These are phyloP conservation scores for Cataglyphis albicans DNA, from an alignment of 2,888 invertebrate species.

Conservation along the genomic window DNA sequence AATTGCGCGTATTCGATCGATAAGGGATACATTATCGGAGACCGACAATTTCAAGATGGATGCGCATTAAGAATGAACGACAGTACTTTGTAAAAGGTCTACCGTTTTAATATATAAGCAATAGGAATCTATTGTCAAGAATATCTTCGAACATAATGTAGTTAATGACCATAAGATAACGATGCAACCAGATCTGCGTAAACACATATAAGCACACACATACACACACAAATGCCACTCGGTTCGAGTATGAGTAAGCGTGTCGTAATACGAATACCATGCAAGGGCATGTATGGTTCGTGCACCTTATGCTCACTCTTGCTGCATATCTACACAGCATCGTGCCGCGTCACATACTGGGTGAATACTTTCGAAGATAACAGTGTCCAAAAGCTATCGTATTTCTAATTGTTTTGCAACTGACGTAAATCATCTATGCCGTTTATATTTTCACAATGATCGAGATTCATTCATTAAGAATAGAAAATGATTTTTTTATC, in stretches of 20 bases:
- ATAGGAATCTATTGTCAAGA: constrained; percentile 74
- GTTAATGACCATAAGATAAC: constrained; percentile 72
- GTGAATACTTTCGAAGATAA: constrained; percentile 69
- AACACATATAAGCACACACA: background rate
- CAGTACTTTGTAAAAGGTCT: constrained; percentile 58
- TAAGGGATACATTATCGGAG: constrained; percentile 22
- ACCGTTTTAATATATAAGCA: constrained; percentile 70
- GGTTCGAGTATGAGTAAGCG: constrained; percentile 29
- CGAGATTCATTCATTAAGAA: background rate
- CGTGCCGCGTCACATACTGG: constrained; percentile 71
- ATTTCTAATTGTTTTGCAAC: constrained; percentile 26
- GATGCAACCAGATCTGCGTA: constrained; percentile 54
- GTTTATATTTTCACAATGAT: background rate
- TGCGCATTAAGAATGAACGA: constrained; percentile 51
- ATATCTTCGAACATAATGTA: constrained; percentile 73
- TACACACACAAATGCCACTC: constrained; percentile 29
- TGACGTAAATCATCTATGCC: background rate
- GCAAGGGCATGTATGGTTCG: constrained; percentile 76
- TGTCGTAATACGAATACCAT: constrained; percentile 73
- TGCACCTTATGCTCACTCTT: constrained; percentile 76
- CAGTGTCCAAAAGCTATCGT: constrained; percentile 54
- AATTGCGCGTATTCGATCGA: constrained; percentile 24
- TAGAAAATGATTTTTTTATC: background rate
- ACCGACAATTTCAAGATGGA: constrained; percentile 52
- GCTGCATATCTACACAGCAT: constrained; percentile 73